Conservation (phyloP, 2,888 invertebrate genomes). For the Dione vanillae region DNA sequence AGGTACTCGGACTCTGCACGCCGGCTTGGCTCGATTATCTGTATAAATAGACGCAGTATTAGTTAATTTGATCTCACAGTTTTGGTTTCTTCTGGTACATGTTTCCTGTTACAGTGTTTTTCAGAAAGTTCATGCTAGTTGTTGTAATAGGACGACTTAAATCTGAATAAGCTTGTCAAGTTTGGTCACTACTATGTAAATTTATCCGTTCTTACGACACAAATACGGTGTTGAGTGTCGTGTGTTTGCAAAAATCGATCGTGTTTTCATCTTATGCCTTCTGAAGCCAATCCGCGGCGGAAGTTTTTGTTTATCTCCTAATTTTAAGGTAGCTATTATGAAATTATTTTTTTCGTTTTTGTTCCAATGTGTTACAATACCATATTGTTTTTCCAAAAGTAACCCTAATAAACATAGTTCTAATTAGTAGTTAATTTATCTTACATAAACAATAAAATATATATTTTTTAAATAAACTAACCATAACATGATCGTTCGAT, state of each 20-base stretch:
- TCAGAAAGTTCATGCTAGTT: neutral
- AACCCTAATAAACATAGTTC: too few relatives aligned
- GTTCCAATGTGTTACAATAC: too few relatives aligned
- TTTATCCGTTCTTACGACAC: neutral
- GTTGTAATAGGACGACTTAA: neutral
- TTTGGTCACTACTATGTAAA: neutral
- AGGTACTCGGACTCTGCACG: conserved; percentile 22
- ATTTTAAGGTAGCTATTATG: conserved; percentile 19
- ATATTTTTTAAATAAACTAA: too few relatives aligned
- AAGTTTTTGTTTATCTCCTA: conserved; percentile 12
- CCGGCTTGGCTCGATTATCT: conserved; percentile 38
- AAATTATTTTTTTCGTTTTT: neutral
- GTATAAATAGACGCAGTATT: conserved; percentile 46
- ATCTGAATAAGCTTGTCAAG: neutral
- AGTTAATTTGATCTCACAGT: conserved; percentile 40
- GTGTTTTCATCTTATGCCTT: conserved; percentile 22
- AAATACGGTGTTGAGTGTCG: conserved; percentile 14
- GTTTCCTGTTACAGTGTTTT: conserved; percentile 8
- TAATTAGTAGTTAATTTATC: too few relatives aligned
- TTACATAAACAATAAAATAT: too few relatives aligned
- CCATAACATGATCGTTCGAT: too few relatives aligned
- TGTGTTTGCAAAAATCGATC: conserved; percentile 12
- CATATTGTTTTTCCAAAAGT: too few relatives aligned
- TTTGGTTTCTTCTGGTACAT: conserved; percentile 28
- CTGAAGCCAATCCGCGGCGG: conserved; percentile 11